Percentiles rank a stretch among this genome's conserved stretches.
Evolutionary conservation across 30 jellyfish, hydroid and myxozoan genomes (phyloP).

Genomic region (Hydractinia symbiolongicarpus): DNA sequence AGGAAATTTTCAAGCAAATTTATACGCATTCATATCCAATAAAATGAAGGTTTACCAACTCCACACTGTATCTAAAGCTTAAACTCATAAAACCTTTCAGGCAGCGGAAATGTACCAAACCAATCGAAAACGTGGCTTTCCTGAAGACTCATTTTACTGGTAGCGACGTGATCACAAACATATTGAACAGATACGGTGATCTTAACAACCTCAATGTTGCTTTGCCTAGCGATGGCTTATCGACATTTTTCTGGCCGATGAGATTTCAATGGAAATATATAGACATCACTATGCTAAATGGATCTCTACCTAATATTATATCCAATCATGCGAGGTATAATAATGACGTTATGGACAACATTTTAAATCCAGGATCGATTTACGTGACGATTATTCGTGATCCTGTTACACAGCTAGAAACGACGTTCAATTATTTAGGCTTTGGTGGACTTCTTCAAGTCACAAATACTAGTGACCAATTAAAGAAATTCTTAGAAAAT

Average conservation of each 20-base stretch:
- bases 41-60: too few relatives aligned
- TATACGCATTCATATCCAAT: too few relatives aligned
- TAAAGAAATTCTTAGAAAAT: constrained; percentile 60
- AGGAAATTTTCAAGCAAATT: too few relatives aligned
- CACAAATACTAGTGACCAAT: constrained; percentile 42
- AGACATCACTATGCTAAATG: constrained; percentile 83
- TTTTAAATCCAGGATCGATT: constrained; percentile 85
- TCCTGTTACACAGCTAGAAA: constrained; percentile 90
- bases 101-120: constrained; percentile 84
- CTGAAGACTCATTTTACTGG: constrained; percentile 96
- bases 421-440: constrained; percentile 74
- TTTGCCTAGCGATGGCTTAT: constrained; percentile 93
- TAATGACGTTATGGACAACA: constrained; percentile 97
- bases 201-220: constrained; percentile 79
- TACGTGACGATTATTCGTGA: constrained; percentile 78
- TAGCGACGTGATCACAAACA: constrained; percentile 94
- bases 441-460: constrained; percentile 73
- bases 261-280: constrained; percentile 96
- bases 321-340: constrained; percentile 95
- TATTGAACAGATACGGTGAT: constrained; percentile 86
- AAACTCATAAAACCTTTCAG: constrained; percentile 20
- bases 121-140: constrained; percentile 71
- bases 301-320: constrained; percentile 86
- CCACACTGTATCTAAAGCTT: too few relatives aligned
- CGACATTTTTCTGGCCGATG: constrained; percentile 98